phyloP scores from a whole-genome alignment of 2,888 invertebrate genomes.

The Ornithoptera alexandrae region DNA sequence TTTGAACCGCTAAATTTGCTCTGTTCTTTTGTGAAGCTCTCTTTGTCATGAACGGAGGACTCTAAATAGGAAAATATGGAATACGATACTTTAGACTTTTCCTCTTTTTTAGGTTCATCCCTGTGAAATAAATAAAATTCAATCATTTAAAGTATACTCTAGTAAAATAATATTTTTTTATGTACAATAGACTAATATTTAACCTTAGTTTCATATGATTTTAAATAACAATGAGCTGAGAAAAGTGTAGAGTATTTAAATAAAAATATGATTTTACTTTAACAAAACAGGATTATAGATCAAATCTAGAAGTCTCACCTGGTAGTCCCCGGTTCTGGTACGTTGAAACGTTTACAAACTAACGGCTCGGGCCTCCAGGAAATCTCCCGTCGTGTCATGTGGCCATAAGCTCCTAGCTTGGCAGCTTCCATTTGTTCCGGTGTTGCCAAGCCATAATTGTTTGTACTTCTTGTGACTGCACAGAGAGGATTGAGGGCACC shows the following conservation, averaged over 20 bases:
- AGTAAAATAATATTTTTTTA: too few relatives aligned
- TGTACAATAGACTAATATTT: too few relatives aligned
- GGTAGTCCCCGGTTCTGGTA: conserved; percentile 87
- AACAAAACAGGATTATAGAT: too few relatives aligned
- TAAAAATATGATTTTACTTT: too few relatives aligned
- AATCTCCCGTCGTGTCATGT: conserved; percentile 82
- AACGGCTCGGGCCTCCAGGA: conserved; percentile 92
- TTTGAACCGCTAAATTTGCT: conserved; percentile 68
- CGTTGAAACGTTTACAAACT: conserved; percentile 95
- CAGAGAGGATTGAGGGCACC: conserved; percentile 53
- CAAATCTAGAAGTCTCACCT: conserved; percentile 44
- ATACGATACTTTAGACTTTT: conserved; percentile 83
- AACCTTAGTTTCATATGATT: too few relatives aligned
- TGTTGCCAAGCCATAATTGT: conserved; percentile 65
- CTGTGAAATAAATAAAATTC: conserved; percentile 45
- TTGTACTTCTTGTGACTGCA: conserved; percentile 56
- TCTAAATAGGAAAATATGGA: conserved; percentile 90
- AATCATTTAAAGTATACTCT: too few relatives aligned
- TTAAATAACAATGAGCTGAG: too few relatives aligned
- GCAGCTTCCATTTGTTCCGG: conserved; percentile 83
- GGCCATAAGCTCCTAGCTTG: conserved; percentile 87
- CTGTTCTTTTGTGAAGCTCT: conserved; percentile 75
- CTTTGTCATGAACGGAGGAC: conserved; percentile 77
- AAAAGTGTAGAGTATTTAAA: too few relatives aligned
- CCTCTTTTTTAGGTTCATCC: conserved; percentile 59